Evolutionary conservation across 2,888 invertebrate genomes (phyloP), one percentile per base, ranked within the genome.

Genomic region (Troides helena): DNA sequence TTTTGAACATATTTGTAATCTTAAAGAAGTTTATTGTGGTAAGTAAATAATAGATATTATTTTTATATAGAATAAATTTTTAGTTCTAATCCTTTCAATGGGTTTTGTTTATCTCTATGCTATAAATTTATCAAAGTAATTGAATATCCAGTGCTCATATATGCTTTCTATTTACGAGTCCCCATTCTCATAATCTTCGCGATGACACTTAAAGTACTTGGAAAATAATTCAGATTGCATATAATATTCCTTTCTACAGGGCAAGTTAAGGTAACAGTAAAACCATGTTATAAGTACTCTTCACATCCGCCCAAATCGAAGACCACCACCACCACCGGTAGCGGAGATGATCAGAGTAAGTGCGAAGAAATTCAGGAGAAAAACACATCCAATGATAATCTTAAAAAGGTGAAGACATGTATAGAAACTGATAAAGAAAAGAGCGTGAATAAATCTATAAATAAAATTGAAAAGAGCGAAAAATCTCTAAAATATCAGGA

Each of bases 241-340:
- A 17, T 50, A 14, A 5, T 10, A 46, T 50, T 12, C 14, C 71
- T 30, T 59, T 70, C 83, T 81, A 23, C 83, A 90, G 91, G 89
- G 73, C 75, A 77, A 1, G 79, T 84, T n/a, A 81, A 76, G 65
- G 80, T 88, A 2, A 80, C 72, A 1, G 79, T 87, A 0, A 80
- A 75, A 1, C 86, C 89, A 1, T 80, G 78, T 69, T 89, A 89
- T 75, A 84, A 80, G 71, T 90, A 86, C 70, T 77, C 77, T 1
- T 77, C 80, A 53, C 85, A 86, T 25, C 90, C 90, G 0, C 68
- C 77, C 0, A 82, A 82, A 61, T 75, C 89, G 1, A 81, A 77
- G 68, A 83, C 85, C 0, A 76, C 75, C 21, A 21, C 21, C 14
- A 17, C 50, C 14, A 17, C 50, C 14, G 18, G 50, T 17, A 5